Evolutionary conservation across 2,797 vertebrate genomes (phyloP).

Genomic region (Coilia nasus): DNA sequence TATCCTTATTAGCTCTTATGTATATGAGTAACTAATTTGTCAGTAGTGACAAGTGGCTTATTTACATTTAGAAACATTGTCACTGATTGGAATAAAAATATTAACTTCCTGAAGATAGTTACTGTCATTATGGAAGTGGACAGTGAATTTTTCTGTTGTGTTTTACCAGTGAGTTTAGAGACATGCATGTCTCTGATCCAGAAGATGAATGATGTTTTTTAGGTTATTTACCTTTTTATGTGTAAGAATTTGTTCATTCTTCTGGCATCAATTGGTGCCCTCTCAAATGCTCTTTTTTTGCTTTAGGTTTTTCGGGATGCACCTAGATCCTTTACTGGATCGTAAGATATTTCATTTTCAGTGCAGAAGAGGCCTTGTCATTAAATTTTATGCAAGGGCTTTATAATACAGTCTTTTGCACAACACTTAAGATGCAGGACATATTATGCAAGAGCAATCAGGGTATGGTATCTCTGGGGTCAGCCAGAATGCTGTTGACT

Average conservation of each 20-base stretch:
- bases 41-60: neutral
- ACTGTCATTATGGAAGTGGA: neutral
- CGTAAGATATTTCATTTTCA: neutral
- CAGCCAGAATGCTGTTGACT: conserved; percentile 33
- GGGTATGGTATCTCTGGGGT: neutral
- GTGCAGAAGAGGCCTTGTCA: neutral
- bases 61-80: neutral
- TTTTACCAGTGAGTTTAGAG: no score
- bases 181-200: no score
- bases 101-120: neutral
- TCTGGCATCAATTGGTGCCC: no score
- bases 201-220: no score
- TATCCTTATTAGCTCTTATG: neutral
- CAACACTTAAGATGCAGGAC: conserved; percentile 4
- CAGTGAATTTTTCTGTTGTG: neutral
- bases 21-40: neutral
- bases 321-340: neutral
- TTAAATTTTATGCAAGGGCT: neutral
- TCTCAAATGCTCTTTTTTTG: neutral
- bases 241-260: no score
- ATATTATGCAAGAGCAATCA: conserved; percentile 27
- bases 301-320: neutral
- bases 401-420: neutral
- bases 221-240: no score
- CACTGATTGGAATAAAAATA: neutral